Evolutionary conservation across 2,797 vertebrate genomes (phyloP).

Genomic region (Takifugu rubripes): DNA sequence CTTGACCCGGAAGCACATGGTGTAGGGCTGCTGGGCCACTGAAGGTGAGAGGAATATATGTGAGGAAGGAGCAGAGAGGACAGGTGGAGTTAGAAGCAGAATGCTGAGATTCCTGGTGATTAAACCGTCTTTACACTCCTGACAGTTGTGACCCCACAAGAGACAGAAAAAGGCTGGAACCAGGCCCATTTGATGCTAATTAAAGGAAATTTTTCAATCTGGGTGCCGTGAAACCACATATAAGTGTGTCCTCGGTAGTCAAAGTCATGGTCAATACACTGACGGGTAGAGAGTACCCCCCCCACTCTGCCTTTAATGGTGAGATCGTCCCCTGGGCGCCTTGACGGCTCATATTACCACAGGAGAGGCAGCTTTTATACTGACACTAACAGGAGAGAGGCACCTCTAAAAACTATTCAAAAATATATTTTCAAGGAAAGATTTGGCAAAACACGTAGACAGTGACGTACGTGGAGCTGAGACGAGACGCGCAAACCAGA

Average conservation of each 20-base stretch:
- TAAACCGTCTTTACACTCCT: too few relatives aligned
- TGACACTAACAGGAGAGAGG: slow-evolving; percentile 31
- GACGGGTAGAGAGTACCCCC: too few relatives aligned
- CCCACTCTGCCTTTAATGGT: slow-evolving; percentile 3
- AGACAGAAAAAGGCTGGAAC: too few relatives aligned
- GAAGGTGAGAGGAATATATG: slow-evolving; percentile 59
- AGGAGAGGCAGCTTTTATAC: slow-evolving; percentile 45
- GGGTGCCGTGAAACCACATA: too few relatives aligned
- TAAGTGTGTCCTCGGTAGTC: too few relatives aligned
- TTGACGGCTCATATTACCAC: slow-evolving; percentile 53
- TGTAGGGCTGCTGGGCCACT: slow-evolving; percentile 96
- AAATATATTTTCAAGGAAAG: slow-evolving; percentile 12
- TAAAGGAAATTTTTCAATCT: too few relatives aligned
- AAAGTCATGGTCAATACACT: too few relatives aligned
- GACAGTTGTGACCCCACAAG: too few relatives aligned
- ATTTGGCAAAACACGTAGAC: slow-evolving; percentile 4
- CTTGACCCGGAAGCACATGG: slow-evolving; percentile 99
- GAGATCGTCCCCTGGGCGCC: slow-evolving; percentile 33
- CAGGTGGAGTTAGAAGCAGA: not conserved
- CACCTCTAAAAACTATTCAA: slow-evolving; percentile 13
- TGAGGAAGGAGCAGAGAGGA: slow-evolving; percentile 3
- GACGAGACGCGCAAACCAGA: slow-evolving; percentile 17
- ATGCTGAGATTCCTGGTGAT: slow-evolving; percentile 27
- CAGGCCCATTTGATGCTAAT: too few relatives aligned
- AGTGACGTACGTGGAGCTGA: slow-evolving; percentile 18